Base-by-base conservation (phyloP, 1,140 invertebrate genomes). In the Monomorium pharaonis region DNA sequence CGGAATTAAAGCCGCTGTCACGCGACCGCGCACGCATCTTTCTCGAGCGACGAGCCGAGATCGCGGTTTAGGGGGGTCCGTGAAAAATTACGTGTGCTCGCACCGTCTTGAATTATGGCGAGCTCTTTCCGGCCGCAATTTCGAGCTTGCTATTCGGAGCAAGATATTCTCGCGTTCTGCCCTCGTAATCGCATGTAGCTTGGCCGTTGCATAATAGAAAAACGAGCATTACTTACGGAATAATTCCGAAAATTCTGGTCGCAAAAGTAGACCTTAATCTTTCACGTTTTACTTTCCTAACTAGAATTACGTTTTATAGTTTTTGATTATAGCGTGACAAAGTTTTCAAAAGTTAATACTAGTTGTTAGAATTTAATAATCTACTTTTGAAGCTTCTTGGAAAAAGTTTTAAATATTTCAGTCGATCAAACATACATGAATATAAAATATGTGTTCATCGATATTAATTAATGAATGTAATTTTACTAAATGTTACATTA, bases 1-100 rank as follows among this genome's bases (percentile, higher is more conserved):
- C 69, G 85, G 33, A 88, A 86, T 49, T 80, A 80, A 75, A 67
- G 67, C 37, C 65, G 78, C 78, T 58, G 78, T 72, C 54, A 56
- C 85, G 27, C 62, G 44, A 30, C 24, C 21, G 18, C 24, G 14
- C 44, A 37, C 74, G 75, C 33, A 14, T 87, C 51, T 54, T 70
- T 54, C 67, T 27, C 51, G 37, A 44, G 60, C 60, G 65, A 51
- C 77, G 30, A 27, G 47, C 16, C 58, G 78, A 37, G 56, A 14
- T 9, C 30, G 49, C 51, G 37, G 24, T 83, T 83, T 83, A 69
- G 14, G 27, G n/a, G 30, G 47, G 16, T 24, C 65, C 18, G 37
- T 69, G 78, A 83, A 83, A 83, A 83, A 83, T 83, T 83, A 47
- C 67, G 2, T 10, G 33, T 27, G 63, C 78, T 18, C 16, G 54